Conservation (phyloP, 1,140 invertebrate genomes). For the Papilio polyxenes region DNA sequence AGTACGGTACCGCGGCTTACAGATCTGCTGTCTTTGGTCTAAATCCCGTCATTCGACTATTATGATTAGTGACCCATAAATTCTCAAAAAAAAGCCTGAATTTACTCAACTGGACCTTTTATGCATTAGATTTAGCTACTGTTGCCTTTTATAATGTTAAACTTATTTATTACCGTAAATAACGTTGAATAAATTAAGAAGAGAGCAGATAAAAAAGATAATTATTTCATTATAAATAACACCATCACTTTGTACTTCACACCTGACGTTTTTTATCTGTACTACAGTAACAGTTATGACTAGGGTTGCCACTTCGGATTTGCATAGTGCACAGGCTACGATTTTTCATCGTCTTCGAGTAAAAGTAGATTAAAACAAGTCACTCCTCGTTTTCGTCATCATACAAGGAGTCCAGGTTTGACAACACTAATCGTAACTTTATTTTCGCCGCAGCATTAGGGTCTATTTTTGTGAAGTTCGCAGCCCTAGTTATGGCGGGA, state of each 20-base stretch:
- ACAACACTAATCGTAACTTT: no score
- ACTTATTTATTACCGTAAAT: neutral
- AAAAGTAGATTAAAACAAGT: neutral
- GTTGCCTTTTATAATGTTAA: neutral
- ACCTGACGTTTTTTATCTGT: neutral
- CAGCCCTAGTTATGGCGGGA: neutral
- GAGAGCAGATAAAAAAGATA: neutral
- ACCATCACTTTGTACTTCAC: neutral
- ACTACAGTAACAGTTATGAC: slow-evolving; percentile 2
- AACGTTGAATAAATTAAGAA: neutral
- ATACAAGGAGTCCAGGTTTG: neutral
- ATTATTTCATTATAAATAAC: neutral
- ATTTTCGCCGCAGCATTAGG: neutral
- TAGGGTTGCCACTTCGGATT: neutral
- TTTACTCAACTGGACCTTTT: neutral
- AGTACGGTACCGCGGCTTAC: no score
- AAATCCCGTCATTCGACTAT: no score
- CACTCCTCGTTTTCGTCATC: neutral
- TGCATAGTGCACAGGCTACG: neutral
- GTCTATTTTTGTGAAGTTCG: neutral
- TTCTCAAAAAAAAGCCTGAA: no score
- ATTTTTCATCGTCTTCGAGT: neutral
- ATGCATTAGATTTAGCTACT: neutral
- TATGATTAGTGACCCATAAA: no score
- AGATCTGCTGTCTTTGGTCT: no score